Percentiles rank a stretch among this genome's conserved stretches.
Evolutionary conservation across 2,113 vertebrate species (phyloP).

Genomic region (Oncorhynchus gorbuscha): DNA sequence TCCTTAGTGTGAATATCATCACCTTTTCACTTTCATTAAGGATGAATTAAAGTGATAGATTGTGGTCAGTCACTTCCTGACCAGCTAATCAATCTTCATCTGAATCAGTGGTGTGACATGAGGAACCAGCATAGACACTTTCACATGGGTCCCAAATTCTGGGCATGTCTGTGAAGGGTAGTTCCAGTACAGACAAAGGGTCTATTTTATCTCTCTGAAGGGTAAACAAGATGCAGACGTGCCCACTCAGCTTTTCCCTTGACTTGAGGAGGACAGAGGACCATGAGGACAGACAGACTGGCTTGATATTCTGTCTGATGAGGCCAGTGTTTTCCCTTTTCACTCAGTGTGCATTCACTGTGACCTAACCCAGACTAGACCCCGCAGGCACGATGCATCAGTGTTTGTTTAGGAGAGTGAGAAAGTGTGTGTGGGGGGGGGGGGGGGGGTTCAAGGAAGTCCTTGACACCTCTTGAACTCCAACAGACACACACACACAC

Average conservation of each 20-base stretch:
- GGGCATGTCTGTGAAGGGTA: constrained; percentile 41
- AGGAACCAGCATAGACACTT: constrained; percentile 48
- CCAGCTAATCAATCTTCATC: background rate
- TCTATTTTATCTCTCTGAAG: constrained; percentile 33
- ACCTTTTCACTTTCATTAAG: constrained; percentile 32
- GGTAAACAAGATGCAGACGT: constrained; percentile 56
- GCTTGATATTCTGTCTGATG: constrained; percentile 15
- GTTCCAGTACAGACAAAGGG: constrained; percentile 41
- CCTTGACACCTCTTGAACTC: too few relatives aligned
- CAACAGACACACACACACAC: too few relatives aligned
- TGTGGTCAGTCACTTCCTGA: constrained; percentile 13
- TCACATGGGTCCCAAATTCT: constrained; percentile 52
- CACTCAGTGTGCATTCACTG: background rate
- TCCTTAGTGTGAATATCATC: constrained; percentile 48
- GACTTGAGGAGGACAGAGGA: too few relatives aligned
- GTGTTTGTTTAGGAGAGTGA: background rate
- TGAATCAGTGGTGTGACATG: constrained; percentile 18
- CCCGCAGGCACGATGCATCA: background rate
- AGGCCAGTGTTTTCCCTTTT: constrained; percentile 9
- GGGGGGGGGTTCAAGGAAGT: too few relatives aligned
- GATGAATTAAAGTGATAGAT: constrained; percentile 39
- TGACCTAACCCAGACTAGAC: background rate
- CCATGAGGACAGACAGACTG: constrained; percentile 19
- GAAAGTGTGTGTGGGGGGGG: constrained; percentile 1
- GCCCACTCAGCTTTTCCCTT: constrained; percentile 33